These are phyloP conservation scores for Pluvialis apricaria DNA, from an alignment of 2,113 vertebrate species.

Conservation along the genomic window DNA sequence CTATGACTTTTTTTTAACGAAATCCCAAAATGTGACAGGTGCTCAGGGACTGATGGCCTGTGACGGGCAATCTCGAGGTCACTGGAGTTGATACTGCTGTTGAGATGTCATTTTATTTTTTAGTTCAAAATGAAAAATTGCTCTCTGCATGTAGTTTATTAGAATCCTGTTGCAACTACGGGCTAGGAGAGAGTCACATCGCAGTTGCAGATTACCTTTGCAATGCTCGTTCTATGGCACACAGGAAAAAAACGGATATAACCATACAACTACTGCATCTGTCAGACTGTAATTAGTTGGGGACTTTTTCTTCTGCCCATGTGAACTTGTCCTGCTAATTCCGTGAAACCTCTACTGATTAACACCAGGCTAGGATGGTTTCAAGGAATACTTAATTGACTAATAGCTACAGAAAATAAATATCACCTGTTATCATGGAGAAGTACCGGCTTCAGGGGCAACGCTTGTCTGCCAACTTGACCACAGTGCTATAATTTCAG, in stretches of 20 bases:
- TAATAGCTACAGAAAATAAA: background rate
- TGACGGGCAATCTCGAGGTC: conserved; percentile 27
- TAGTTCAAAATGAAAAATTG: background rate
- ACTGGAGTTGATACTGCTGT: background rate
- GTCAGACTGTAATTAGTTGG: background rate
- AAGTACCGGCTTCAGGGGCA: background rate
- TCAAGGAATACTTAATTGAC: background rate
- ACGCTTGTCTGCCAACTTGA: background rate
- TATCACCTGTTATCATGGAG: background rate
- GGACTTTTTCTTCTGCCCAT: background rate
- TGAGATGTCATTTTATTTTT: background rate
- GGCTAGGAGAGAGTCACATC: background rate
- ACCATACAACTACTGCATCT: background rate
- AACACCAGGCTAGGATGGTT: background rate
- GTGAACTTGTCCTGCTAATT: background rate
- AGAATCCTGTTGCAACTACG: background rate
- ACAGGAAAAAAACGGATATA: no score
- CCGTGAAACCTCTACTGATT: background rate
- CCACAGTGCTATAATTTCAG: background rate
- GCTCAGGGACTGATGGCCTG: conserved; percentile 9
- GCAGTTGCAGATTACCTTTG: background rate
- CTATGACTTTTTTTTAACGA: background rate
- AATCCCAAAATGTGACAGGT: background rate
- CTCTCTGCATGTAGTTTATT: background rate
- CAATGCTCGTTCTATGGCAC: background rate